Evolutionary conservation across 2,888 invertebrate genomes (phyloP).

Genomic region (Volucella bombylans): DNA sequence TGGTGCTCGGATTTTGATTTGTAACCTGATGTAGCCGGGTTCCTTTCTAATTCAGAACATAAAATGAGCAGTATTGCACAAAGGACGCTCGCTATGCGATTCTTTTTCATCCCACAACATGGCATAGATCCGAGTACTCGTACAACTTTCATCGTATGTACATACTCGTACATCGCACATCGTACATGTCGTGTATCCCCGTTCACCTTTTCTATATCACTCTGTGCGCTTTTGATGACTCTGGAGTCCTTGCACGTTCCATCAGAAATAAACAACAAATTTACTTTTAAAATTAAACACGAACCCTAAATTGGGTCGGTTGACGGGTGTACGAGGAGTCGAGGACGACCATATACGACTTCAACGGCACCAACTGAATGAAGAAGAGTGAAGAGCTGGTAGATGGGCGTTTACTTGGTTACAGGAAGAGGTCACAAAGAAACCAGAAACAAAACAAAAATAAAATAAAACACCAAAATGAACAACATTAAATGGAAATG

Average conservation of each 20-base stretch:
- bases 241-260: constrained; percentile 65
- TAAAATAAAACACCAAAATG: constrained; percentile 53
- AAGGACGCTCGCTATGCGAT: constrained; percentile 15
- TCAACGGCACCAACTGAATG: constrained; percentile 38
- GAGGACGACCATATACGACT: constrained; percentile 54
- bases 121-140: constrained; percentile 4
- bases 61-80: constrained; percentile 43
- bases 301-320: constrained; percentile 71
- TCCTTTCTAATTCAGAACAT: constrained; percentile 48
- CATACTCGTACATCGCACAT: neutral
- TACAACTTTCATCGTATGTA: neutral
- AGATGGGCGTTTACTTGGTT: constrained; percentile 24
- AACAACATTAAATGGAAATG: constrained; percentile 68
- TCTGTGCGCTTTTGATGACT: constrained; percentile 57
- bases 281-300: constrained; percentile 72
- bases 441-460: constrained; percentile 16
- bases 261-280: constrained; percentile 69
- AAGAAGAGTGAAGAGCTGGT: constrained; percentile 42
- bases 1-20: constrained; percentile 24
- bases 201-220: constrained; percentile 23
- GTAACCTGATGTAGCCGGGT: constrained; percentile 23
- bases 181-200: no score
- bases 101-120: constrained; percentile 20
- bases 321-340: neutral
- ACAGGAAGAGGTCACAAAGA: constrained; percentile 40